Percentiles rank a stretch among this genome's conserved stretches.
Evolutionary conservation across 2,888 invertebrate genomes (phyloP).

Genomic region (Aleiodes leptofemur): DNA sequence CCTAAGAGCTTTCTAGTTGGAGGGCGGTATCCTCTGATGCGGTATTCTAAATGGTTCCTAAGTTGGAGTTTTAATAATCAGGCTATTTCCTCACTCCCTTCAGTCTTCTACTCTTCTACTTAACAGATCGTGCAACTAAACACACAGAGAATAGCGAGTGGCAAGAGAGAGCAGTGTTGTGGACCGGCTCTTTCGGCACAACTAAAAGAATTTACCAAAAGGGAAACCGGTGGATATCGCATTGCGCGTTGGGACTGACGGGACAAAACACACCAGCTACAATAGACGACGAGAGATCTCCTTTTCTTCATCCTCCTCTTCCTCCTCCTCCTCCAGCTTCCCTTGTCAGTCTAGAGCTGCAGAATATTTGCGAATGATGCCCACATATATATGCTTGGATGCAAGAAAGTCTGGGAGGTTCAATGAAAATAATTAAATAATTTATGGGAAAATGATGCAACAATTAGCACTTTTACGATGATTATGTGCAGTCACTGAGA

Average conservation of each 20-base stretch:
- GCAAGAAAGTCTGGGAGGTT: background rate
- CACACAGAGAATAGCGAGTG: slow-evolving; percentile 35
- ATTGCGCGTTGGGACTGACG: slow-evolving; percentile 74
- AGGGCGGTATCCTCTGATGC: slow-evolving; percentile 39
- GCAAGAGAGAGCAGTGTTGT: slow-evolving; percentile 19
- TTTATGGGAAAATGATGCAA: no score
- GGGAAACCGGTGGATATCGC: slow-evolving; percentile 72
- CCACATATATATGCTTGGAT: slow-evolving; percentile 5
- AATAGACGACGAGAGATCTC: slow-evolving; percentile 63
- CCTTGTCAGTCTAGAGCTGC: background rate
- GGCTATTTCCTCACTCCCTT: slow-evolving; percentile 30
- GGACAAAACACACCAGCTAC: slow-evolving; percentile 73
- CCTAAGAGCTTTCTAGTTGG: slow-evolving; percentile 21
- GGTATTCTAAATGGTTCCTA: slow-evolving; percentile 44
- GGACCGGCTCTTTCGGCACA: slow-evolving; percentile 47
- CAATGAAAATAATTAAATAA: background rate
- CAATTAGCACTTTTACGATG: no score
- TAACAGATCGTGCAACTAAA: slow-evolving; percentile 11
- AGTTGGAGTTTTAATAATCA: slow-evolving; percentile 46
- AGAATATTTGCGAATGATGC: slow-evolving; percentile 6
- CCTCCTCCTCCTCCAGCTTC: slow-evolving; percentile 18
- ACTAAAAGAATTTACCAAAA: slow-evolving; percentile 64
- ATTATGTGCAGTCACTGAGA: background rate
- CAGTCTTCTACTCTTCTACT: slow-evolving; percentile 23
- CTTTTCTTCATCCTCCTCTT: slow-evolving; percentile 24